These are phyloP conservation scores for Tichodroma muraria DNA, from an alignment of 2,113 vertebrate species.

Conservation along the genomic window DNA sequence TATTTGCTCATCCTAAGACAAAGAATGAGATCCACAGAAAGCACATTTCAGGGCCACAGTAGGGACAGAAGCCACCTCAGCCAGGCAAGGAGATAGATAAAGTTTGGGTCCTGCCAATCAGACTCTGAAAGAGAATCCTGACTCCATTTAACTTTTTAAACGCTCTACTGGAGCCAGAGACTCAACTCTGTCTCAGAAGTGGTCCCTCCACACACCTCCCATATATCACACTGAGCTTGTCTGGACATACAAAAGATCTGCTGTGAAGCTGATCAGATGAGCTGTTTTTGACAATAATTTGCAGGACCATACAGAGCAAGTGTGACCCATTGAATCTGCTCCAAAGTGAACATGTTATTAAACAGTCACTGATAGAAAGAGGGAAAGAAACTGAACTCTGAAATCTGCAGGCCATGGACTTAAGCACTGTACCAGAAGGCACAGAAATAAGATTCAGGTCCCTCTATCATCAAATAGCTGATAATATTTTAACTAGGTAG, in stretches of 20 bases:
- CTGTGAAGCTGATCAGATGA: background rate
- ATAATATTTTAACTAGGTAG: background rate
- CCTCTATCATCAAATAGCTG: background rate
- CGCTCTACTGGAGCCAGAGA: background rate
- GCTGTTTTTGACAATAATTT: background rate
- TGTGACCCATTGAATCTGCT: background rate
- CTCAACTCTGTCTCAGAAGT: background rate
- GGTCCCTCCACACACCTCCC: background rate
- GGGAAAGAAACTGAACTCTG: background rate
- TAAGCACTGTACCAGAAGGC: background rate
- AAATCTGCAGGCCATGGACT: background rate
- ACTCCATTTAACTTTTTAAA: background rate
- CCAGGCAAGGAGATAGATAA: background rate
- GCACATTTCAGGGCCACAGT: rapidly evolving
- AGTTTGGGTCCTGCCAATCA: background rate
- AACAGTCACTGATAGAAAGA: background rate
- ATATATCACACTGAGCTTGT: background rate
- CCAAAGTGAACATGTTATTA: background rate
- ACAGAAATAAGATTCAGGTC: background rate
- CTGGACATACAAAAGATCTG: background rate
- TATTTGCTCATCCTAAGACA: background rate
- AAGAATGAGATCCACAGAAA: background rate
- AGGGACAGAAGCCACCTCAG: background rate
- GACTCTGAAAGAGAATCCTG: background rate
- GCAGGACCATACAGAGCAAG: background rate